Evolutionary conservation across 2,113 vertebrate species (phyloP).

Genomic region (Rhinolophus sinicus): DNA sequence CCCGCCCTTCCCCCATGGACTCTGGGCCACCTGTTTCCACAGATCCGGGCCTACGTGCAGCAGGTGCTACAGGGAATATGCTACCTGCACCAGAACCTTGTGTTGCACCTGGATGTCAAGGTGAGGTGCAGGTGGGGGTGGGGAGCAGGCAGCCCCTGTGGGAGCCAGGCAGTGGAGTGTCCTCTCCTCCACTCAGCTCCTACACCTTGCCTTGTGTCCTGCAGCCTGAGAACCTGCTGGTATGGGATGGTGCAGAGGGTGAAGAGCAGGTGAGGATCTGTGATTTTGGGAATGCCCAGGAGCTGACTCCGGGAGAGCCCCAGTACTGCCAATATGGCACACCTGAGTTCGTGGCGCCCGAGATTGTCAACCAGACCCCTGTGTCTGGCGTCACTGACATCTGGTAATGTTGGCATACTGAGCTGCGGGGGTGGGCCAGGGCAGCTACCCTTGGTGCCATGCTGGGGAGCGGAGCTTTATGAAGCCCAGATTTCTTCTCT

Average conservation of each 20-base stretch:
- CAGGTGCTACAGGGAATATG: slow-evolving; percentile 94
- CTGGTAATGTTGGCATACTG: slow-evolving; percentile 87
- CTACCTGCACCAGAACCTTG: slow-evolving; percentile 92
- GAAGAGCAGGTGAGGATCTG: slow-evolving; percentile 95
- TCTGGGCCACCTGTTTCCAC: slow-evolving; percentile 55
- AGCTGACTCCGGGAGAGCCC: slow-evolving; percentile 88
- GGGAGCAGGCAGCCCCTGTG: neutral
- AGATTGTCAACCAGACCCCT: slow-evolving; percentile 97
- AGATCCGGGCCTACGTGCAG: slow-evolving; percentile 93
- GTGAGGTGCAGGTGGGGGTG: slow-evolving; percentile 73
- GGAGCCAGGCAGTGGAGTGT: neutral
- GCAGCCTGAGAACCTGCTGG: slow-evolving; percentile 97
- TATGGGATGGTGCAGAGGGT: slow-evolving; percentile 87
- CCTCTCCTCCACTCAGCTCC: neutral
- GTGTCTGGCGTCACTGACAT: slow-evolving; percentile 95
- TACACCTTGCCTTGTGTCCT: neutral
- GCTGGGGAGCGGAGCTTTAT: neutral
- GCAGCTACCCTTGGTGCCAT: neutral
- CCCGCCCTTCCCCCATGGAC: neutral
- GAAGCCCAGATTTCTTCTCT: neutral
- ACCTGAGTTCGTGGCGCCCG: slow-evolving; percentile 96
- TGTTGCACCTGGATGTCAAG: slow-evolving; percentile 97
- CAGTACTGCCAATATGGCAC: slow-evolving; percentile 98
- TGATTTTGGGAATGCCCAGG: slow-evolving; percentile 95
- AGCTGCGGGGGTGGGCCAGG: rapidly evolving